Conservation (phyloP, 2,113 vertebrate genomes). For the chimpanzee (Pan troglodytes) region NHGRI_mPanTro3-v2.1_pri NC_072408.2:109928501-109929000, state of each 20-base stretch:
- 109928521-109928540: neutral
- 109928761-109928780: neutral
- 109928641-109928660: neutral
- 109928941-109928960: neutral
- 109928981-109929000: neutral
- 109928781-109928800: neutral
- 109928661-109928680: neutral
- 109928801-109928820: too few species aligned
- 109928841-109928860: neutral
- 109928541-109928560: neutral
- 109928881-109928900: neutral
- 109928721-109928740: neutral
- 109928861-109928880: neutral
- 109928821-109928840: neutral
- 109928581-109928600: neutral
- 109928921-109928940: neutral
- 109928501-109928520: neutral
- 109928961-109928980: neutral
- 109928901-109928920: neutral
- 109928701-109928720: neutral
- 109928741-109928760: neutral
- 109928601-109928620: neutral
- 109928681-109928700: neutral
- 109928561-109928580: neutral
- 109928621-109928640: neutral